Conservation (phyloP, 2,888 invertebrate species). For the Digitonthophagus gazella region DNA sequence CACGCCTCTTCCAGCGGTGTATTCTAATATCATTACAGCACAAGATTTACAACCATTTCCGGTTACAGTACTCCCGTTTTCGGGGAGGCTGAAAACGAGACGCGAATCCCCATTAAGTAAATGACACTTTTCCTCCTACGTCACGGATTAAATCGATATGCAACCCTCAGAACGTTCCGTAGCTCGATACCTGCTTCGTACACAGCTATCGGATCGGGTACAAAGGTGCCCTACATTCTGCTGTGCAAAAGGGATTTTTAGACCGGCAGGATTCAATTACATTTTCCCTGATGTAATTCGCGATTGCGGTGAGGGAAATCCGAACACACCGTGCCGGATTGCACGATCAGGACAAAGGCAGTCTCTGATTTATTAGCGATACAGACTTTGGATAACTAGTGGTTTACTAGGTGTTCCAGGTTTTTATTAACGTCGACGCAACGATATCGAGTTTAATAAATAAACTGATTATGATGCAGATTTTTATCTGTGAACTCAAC, state of each 20-base stretch:
- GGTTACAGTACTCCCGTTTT: neutral
- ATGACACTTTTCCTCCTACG: constrained; percentile 11
- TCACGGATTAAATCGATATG: constrained; percentile 15
- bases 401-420: neutral
- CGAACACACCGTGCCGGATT: neutral
- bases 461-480: neutral
- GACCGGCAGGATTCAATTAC: neutral
- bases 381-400: neutral
- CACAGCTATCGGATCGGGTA: neutral
- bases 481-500: neutral
- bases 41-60: neutral
- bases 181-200: neutral
- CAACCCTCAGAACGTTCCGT: constrained; percentile 3
- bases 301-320: neutral
- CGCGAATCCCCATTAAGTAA: constrained; percentile 10
- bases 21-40: neutral
- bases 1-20: neutral
- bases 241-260: neutral
- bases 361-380: neutral
- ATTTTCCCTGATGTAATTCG: neutral
- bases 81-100: neutral
- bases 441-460: neutral
- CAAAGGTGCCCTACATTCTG: neutral
- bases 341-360: neutral
- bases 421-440: neutral